Evolutionary conservation across 2,797 vertebrate species (phyloP).

Genomic region (Sebastes matsubarae): DNA sequence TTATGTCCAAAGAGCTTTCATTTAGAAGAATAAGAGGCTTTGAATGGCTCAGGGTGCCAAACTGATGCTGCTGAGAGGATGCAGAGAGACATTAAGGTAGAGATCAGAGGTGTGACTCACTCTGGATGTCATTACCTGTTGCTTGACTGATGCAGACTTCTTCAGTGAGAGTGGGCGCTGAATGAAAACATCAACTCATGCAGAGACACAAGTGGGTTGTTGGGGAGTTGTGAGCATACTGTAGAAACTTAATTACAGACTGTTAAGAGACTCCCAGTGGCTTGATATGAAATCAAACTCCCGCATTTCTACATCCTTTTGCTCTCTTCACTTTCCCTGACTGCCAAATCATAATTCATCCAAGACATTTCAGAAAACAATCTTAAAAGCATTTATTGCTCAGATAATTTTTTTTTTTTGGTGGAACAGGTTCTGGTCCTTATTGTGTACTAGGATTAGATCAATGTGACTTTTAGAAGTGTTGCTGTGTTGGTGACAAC

Average conservation of each 20-base stretch:
- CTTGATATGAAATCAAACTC: background rate
- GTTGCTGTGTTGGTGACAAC: background rate
- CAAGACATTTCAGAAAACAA: background rate
- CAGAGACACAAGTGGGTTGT: background rate
- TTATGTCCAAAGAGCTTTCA: background rate
- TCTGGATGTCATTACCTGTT: background rate
- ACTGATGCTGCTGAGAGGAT: background rate
- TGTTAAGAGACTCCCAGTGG: background rate
- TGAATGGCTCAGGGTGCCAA: background rate
- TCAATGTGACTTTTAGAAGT: background rate
- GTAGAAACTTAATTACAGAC: background rate
- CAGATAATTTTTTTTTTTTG: no score
- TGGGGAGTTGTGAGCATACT: background rate
- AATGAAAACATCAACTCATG: background rate
- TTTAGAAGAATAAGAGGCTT: background rate
- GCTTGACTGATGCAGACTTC: background rate
- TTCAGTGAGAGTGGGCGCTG: background rate
- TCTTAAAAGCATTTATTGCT: background rate
- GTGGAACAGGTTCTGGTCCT: background rate
- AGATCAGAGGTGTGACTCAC: conserved; percentile 16
- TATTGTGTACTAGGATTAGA: background rate
- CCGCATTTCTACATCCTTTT: background rate
- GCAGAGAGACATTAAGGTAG: background rate
- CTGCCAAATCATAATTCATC: background rate
- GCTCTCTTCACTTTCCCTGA: background rate